These are phyloP conservation scores for Lepidurus packardi DNA, from an alignment of 1,140 invertebrate genomes.

Conservation along the genomic window DNA sequence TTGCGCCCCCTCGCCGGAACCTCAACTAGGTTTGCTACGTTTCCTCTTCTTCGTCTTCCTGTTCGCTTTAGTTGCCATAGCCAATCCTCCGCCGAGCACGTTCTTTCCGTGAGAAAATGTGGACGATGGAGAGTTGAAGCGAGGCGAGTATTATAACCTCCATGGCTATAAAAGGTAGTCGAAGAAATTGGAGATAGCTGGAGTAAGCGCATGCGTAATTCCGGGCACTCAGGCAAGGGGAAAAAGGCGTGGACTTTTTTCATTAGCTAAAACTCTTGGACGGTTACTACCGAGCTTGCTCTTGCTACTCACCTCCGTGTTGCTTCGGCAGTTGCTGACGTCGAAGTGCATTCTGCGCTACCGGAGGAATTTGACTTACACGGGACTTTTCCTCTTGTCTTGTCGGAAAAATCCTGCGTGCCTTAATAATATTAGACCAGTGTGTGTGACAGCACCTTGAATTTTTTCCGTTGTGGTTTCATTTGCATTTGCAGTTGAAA, in stretches of 20 bases:
- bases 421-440: not conserved
- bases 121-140: conserved; percentile 11
- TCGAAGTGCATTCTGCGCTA: conserved; percentile 14
- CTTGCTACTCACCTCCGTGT: conserved; percentile 17
- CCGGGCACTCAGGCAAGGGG: not conserved
- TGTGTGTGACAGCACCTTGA: not conserved
- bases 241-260: conserved; percentile 20
- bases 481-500: not conserved
- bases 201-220: not conserved
- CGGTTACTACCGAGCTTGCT: conserved; percentile 12
- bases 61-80: not conserved
- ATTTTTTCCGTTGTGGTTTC: not conserved
- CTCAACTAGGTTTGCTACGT: not conserved
- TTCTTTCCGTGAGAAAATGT: conserved; percentile 8
- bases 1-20: not conserved
- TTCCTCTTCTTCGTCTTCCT: not conserved
- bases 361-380: not conserved
- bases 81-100: not conserved
- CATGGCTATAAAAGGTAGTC: conserved; percentile 11
- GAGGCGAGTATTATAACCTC: conserved; percentile 3
- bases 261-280: conserved; percentile 22
- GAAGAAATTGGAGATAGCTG: conserved; percentile 19
- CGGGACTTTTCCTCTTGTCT: not conserved
- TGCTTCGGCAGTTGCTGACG: conserved; percentile 20
- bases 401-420: not conserved